phyloP scores from a whole-genome alignment of 1,140 invertebrate genomes.

The Conus betulinus region DNA sequence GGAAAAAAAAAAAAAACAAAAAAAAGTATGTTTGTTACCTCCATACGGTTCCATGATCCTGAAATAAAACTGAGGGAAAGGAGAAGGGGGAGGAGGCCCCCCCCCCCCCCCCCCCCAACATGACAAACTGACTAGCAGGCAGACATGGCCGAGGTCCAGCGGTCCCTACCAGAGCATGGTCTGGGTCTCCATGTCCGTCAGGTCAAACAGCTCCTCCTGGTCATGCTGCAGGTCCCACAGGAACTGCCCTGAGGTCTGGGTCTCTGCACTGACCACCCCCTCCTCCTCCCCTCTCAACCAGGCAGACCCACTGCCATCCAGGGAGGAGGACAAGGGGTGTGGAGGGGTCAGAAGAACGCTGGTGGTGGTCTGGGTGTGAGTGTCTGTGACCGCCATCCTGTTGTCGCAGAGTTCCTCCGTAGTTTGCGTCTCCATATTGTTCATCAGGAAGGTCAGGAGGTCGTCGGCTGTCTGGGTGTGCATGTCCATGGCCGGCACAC shows the following conservation, averaged over 20 bases:
- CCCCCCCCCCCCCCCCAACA: no score
- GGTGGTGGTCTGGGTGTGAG: conserved; percentile 35
- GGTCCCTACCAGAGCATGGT: conserved; percentile 14
- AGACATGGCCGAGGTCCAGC: conserved; percentile 15
- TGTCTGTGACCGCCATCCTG: conserved; percentile 29
- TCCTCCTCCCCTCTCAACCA: not conserved
- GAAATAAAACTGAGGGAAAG: no score
- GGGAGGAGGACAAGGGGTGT: not conserved
- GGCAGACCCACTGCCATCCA: not conserved
- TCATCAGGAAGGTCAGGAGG: conserved; percentile 41
- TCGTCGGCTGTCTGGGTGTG: conserved; percentile 45
- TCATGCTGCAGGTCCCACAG: not conserved
- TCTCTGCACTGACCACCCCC: conserved; percentile 30
- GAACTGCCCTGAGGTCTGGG: conserved; percentile 22
- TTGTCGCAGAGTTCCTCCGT: conserved; percentile 29
- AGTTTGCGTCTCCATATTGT: conserved; percentile 46
- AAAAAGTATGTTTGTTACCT: no score
- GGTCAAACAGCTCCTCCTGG: conserved; percentile 16
- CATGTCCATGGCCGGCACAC: conserved; percentile 30
- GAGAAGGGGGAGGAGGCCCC: no score
- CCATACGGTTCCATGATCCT: no score
- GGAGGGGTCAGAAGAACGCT: conserved; percentile 5
- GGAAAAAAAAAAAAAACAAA: no score
- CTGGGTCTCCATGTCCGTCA: conserved; percentile 42
- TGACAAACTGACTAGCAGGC: not conserved